These are phyloP conservation scores for Vanacampus margaritifer DNA, from an alignment of 2,113 vertebrate species.

Conservation along the genomic window DNA sequence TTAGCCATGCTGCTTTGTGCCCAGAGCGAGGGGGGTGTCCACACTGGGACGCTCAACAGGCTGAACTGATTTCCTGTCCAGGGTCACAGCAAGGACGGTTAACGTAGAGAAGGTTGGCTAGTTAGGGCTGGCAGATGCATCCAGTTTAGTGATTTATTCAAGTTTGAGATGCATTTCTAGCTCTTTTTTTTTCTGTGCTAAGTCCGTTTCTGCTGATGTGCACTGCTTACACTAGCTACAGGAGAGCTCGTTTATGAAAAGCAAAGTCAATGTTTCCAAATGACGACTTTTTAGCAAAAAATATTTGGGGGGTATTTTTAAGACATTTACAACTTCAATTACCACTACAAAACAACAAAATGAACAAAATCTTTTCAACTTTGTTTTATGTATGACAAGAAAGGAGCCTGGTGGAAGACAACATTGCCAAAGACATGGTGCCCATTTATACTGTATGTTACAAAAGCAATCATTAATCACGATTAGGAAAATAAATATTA, in stretches of 20 bases:
- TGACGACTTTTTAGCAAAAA: no score
- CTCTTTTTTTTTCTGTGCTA: neutral
- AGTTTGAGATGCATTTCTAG: neutral
- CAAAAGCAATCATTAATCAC: neutral
- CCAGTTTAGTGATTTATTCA: neutral
- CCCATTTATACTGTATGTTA: neutral
- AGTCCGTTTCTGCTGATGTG: neutral
- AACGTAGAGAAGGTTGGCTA: slow-evolving; percentile 39
- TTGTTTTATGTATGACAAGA: no score
- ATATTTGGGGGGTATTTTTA: no score
- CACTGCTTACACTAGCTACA: neutral
- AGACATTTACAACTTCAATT: no score
- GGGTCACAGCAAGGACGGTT: slow-evolving; percentile 76
- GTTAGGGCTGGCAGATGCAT: slow-evolving; percentile 20
- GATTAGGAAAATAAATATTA: no score
- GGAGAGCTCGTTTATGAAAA: neutral
- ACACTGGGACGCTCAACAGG: slow-evolving; percentile 61
- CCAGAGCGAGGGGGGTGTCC: slow-evolving; percentile 49
- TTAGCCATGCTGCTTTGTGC: slow-evolving; percentile 80
- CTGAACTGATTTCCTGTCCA: slow-evolving; percentile 78
- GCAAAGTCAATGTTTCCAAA: neutral
- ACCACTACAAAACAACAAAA: no score
- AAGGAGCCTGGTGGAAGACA: no score
- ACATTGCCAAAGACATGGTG: neutral
- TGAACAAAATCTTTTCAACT: no score